Evolutionary conservation across 2,113 vertebrate genomes (phyloP), one percentile per base, ranked within the genome.

Genomic region (Gadus chalcogrammus): DNA sequence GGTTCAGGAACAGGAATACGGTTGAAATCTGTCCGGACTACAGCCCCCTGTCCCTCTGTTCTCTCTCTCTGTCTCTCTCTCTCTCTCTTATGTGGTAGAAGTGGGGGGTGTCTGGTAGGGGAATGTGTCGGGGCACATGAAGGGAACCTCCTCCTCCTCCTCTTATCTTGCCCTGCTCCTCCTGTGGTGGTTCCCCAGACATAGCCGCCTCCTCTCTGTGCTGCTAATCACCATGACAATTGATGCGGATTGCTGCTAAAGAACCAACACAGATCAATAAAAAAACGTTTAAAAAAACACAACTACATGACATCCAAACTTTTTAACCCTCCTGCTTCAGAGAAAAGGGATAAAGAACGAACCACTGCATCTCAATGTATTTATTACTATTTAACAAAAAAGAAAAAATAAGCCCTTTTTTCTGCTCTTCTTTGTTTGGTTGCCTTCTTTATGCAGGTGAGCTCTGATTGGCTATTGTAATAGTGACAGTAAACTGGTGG

Each of bases 341-440:
- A 93, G 88, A 91, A 92, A 91, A 76, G 86, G 73, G 89, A 89
- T 86, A 89, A 92, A 91, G 89, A 90, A 91, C 92, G 85, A 90
- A 91, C 90, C 92, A 93, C 91, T 93, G 91, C 92, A 93, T 93
- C 91, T 93, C 91, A 89, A 93, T 93, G 92, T 93, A 93, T 93
- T 93, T 93, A 93, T 93, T 93, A 93, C 92, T 93, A 93, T 93
- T 93, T 93, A 93, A 92, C 91, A 92, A 91, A 87, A 91, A 91
- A 92, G 87, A 91, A 91, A 75, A 83, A 90, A 83, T 87, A 85
- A 88, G 86, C 77, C 77, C 79, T 88, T 89, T 90, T 92, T 92
- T 91, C 87, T 93, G 90, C 91, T 93, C 88, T 88, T 89, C 86
- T 91, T 91, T 87, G 85, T 88, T 91, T 88, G 87, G 88, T 91